Conservation (phyloP, 2,888 invertebrate genomes). For the Deilephila elpenor region DNA sequence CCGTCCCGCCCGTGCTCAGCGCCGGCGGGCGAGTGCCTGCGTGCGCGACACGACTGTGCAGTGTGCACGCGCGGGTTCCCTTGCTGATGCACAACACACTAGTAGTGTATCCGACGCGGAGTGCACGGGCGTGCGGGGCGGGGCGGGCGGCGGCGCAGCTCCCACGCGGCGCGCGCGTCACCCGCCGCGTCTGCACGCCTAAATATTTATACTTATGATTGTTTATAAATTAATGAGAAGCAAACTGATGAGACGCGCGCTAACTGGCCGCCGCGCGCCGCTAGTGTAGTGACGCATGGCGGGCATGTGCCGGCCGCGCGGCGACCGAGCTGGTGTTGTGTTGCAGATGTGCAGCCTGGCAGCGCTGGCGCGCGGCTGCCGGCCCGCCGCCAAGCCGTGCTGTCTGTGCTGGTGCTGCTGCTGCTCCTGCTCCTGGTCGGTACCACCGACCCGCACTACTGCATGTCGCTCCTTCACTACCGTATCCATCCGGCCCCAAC, state of each 20-base stretch:
- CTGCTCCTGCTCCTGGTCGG: constrained; percentile 86
- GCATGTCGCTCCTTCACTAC: too few relatives aligned
- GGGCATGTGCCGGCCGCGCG: constrained; percentile 9
- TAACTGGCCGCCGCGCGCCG: constrained; percentile 12
- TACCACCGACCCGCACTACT: constrained; percentile 31
- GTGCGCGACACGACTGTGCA: neutral
- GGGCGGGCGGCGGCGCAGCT: neutral
- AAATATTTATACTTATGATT: constrained; percentile 27
- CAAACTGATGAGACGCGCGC: constrained; percentile 8
- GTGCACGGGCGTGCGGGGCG: neutral
- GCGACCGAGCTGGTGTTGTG: constrained; percentile 34
- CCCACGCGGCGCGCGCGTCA: constrained; percentile 26
- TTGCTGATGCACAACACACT: too few relatives aligned
- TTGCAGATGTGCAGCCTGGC: constrained; percentile 82
- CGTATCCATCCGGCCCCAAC: too few relatives aligned
- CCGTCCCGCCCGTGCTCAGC: constrained; percentile 4
- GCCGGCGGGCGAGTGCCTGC: neutral
- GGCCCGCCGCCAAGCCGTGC: constrained; percentile 83
- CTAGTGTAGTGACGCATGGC: constrained; percentile 2
- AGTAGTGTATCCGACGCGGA: neutral
- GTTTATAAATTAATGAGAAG: constrained; percentile 21
- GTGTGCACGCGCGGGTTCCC: neutral
- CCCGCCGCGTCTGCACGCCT: constrained; percentile 24
- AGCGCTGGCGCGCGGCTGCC: constrained; percentile 82
- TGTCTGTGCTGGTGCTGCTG: constrained; percentile 87